Percentiles rank a stretch among this genome's conserved stretches.
These are phyloP conservation scores for Caenorhabditis sp. DNA, from an alignment of 2,888 invertebrate species.

Conservation along the genomic window DNA sequence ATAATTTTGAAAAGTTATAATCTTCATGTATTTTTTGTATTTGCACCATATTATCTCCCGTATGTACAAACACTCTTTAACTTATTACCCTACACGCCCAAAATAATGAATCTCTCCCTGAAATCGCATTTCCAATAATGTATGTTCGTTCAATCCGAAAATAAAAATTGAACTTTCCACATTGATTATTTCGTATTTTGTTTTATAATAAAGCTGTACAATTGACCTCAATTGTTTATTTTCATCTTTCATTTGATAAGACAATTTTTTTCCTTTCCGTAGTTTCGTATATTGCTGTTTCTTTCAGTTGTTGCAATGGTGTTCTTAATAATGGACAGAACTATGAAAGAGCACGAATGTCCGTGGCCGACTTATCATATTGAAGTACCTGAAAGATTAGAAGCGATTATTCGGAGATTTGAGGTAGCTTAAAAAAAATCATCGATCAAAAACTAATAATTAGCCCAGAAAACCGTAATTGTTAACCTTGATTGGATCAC, in stretches of 20 bases:
- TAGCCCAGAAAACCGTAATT: too few species aligned
- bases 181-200: background rate
- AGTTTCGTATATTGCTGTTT: background rate
- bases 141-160: too few species aligned
- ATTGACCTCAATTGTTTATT: background rate
- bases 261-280: background rate
- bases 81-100: background rate
- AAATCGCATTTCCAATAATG: background rate
- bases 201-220: background rate
- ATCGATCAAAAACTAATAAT: background rate
- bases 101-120: background rate
- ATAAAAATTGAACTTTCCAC: too few species aligned
- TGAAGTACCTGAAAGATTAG: slow-evolving; percentile 60
- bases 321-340: slow-evolving; percentile 35
- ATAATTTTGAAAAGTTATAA: background rate
- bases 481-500: too few species aligned
- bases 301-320: slow-evolving; percentile 8
- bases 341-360: slow-evolving; percentile 52
- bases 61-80: background rate
- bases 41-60: background rate
- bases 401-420: slow-evolving; percentile 41
- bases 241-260: background rate
- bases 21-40: background rate
- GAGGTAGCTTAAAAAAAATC: slow-evolving; percentile 24
- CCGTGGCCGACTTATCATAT: slow-evolving; percentile 66